A percentile compares a stretch with the other conserved stretches of the same genome.
Conservation (phyloP, 2,888 invertebrate species). For the Marasmarcha lunaedactyla region DNA sequence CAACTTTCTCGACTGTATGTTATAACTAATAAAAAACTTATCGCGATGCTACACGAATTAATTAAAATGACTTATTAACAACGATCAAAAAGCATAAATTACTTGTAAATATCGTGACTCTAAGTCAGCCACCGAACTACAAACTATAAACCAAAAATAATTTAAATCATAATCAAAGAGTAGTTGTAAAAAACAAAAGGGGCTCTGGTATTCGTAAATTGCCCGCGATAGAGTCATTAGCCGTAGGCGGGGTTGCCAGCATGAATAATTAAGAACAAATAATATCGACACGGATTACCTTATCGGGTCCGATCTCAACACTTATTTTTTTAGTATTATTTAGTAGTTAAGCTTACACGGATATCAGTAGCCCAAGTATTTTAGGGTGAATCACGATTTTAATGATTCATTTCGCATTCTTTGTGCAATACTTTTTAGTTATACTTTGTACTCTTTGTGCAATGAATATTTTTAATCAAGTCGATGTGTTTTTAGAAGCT, state of each 20-base stretch:
- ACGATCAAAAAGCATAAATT: too few species aligned
- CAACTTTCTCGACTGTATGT: too few species aligned
- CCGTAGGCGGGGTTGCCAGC: constrained; percentile 49
- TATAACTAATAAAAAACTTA: too few species aligned
- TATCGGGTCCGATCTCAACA: constrained; percentile 48
- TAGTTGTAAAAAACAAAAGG: constrained; percentile 46
- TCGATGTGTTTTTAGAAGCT: too few species aligned
- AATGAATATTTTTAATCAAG: too few species aligned
- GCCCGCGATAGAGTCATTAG: constrained; percentile 63
- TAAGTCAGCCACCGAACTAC: too few species aligned
- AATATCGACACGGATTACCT: constrained; percentile 62
- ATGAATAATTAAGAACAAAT: constrained; percentile 69
- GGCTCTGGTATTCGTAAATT: constrained; percentile 47
- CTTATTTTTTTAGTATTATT: constrained; percentile 47
- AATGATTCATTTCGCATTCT: not conserved
- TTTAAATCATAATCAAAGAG: constrained; percentile 8
- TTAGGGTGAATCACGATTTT: not conserved
- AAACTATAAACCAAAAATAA: constrained; percentile 3
- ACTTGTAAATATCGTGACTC: too few species aligned
- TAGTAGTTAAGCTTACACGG: constrained; percentile 39
- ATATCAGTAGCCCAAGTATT: constrained; percentile 16
- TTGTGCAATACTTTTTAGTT: not conserved
- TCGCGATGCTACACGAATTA: too few species aligned
- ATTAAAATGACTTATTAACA: too few species aligned
- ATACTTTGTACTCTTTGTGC: too few species aligned